Evolutionary conservation across 2,888 invertebrate genomes (phyloP), one percentile per base, ranked within the genome.

Genomic region (Gymnoscelis rufifasciata): DNA sequence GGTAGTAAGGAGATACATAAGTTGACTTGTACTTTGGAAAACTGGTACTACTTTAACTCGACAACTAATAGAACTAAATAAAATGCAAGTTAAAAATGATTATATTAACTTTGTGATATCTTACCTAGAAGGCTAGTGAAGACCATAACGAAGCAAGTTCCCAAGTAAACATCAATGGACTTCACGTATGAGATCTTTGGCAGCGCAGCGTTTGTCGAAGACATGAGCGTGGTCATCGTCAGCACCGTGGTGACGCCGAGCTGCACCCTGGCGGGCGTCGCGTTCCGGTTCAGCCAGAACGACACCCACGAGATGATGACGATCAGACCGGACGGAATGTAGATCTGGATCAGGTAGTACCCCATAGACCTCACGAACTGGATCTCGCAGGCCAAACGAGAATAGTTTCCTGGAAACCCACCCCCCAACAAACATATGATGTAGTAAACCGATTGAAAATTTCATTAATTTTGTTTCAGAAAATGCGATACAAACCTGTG

Each of bases 151-250:
- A 97, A 97, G 90, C 96, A 97, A 75, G 96, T 96, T 78, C 96
- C 96, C 86, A 97, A 90, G 89, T 96, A 97, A 72, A 97, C 96
- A 90, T 97, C 97, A 89, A 97, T 97, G 72, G 95, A 95, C 89
- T 97, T 97, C 88, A 97, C 95, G 90, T 97, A 97, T 66, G 96
- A 96, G 83, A 97, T 97, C 91, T 98, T 96, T 69, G 98, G 98
- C 87, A 98, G 92, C 71, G 95, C 95, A 71, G 96, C 95, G 88
- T 96, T 96, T 71, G 96, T 96, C 80, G 95, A 95, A 74, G 96
- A 96, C 96, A 97, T 96, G 77, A 96, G 92, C 69, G 97, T 97
- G 78, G 97, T 97, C 96, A 96, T 97, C 83, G 96, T 97, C 90
- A 96, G 92, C 90, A 96, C 96, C 80, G 96, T 96, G 90, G 96